These are phyloP conservation scores for Cotesia congregata DNA, from an alignment of 2,888 invertebrate genomes.

Conservation along the genomic window DNA sequence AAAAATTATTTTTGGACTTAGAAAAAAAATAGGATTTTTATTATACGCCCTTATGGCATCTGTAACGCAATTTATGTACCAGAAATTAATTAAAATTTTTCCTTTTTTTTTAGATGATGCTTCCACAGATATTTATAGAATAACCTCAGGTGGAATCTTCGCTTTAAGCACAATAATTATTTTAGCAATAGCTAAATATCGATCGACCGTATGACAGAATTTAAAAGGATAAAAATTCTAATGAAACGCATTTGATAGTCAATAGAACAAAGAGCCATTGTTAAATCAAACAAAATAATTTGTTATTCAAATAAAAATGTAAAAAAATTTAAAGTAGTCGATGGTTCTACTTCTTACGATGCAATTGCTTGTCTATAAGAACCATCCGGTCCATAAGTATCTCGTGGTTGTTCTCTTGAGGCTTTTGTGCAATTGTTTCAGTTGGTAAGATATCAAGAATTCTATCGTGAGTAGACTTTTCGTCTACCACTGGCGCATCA, in stretches of 20 bases:
- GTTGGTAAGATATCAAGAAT: constrained; percentile 38
- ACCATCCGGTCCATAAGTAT: constrained; percentile 22
- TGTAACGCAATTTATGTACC: not conserved
- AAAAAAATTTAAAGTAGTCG: not conserved
- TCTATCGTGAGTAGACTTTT: constrained; percentile 54
- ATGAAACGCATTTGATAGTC: constrained; percentile 31
- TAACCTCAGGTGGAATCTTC: constrained; percentile 62
- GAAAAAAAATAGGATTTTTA: no score
- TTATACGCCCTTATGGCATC: no score
- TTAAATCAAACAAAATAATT: constrained; percentile 34
- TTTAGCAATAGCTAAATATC: constrained; percentile 61
- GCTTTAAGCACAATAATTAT: constrained; percentile 61
- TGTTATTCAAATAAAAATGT: constrained; percentile 22
- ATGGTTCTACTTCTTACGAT: constrained; percentile 9
- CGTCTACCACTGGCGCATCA: constrained; percentile 51
- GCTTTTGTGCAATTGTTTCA: not conserved
- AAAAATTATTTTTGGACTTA: no score
- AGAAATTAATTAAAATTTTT: not conserved
- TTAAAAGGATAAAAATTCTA: not conserved
- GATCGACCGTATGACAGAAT: constrained; percentile 51
- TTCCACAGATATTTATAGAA: constrained; percentile 56
- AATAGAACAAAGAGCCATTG: constrained; percentile 40
- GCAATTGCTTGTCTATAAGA: constrained; percentile 19
- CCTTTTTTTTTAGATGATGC: constrained; percentile 50
- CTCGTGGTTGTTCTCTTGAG: not conserved